phyloP scores from a whole-genome alignment of 1,140 invertebrate genomes.

The Samia ricini region DNA sequence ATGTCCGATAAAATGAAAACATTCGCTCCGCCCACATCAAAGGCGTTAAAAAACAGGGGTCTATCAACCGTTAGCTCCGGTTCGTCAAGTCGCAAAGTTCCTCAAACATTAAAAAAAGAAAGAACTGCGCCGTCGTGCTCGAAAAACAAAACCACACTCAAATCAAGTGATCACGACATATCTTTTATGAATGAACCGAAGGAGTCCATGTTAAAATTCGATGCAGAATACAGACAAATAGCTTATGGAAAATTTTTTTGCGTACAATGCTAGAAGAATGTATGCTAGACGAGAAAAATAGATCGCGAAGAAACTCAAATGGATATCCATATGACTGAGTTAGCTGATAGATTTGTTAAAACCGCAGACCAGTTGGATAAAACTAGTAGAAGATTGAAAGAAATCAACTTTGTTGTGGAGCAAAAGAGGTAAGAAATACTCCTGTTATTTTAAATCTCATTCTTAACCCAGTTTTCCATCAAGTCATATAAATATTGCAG shows the following conservation, averaged over 20 bases:
- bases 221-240: constrained; percentile 39
- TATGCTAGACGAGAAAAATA: constrained; percentile 59
- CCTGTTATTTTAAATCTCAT: too few species aligned
- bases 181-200: constrained; percentile 42
- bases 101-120: constrained; percentile 22
- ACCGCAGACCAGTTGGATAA: constrained; percentile 57
- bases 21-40: constrained; percentile 30
- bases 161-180: constrained; percentile 30
- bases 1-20: constrained; percentile 50
- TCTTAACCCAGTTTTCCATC: too few species aligned
- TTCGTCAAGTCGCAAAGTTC: constrained; percentile 22
- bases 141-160: constrained; percentile 36
- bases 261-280: constrained; percentile 56
- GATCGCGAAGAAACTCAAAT: constrained; percentile 53
- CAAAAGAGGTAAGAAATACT: constrained; percentile 54
- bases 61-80: constrained; percentile 22
- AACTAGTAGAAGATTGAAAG: constrained; percentile 56
- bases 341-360: constrained; percentile 59
- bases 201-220: constrained; percentile 35
- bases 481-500: too few species aligned
- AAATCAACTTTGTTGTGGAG: constrained; percentile 65
- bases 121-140: constrained; percentile 15
- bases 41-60: constrained; percentile 30
- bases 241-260: constrained; percentile 55
- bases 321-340: constrained; percentile 57